Percentiles rank a stretch among this genome's conserved stretches.
These are phyloP conservation scores for Epinephelus coioides DNA, from an alignment of 2,797 vertebrate species.

Conservation along the genomic window DNA sequence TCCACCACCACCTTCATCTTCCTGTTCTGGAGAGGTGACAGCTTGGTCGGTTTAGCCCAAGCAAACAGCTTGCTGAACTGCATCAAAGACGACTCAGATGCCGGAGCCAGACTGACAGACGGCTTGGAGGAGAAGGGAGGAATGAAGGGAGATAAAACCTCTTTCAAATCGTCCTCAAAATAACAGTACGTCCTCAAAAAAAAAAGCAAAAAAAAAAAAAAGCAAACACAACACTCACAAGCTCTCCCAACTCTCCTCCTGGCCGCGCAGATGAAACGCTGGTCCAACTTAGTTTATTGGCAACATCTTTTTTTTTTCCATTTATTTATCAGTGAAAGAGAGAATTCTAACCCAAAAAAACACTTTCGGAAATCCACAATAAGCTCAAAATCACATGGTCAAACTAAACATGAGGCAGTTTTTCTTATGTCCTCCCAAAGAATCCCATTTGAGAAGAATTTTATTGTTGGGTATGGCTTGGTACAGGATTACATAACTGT, in stretches of 20 bases:
- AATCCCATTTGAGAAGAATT: conserved; percentile 22
- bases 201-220: conserved; percentile 9
- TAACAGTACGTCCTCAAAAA: conserved; percentile 45
- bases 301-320: conserved; percentile 2
- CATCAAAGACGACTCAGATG: conserved; percentile 78
- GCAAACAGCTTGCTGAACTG: conserved; percentile 74
- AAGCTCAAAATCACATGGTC: conserved; percentile 7
- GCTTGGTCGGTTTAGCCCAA: conserved; percentile 68
- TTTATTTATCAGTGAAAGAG: conserved; percentile 6
- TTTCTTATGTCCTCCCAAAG: background rate
- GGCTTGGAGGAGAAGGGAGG: conserved; percentile 60
- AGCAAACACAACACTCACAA: conserved; percentile 13
- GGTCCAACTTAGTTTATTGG: conserved; percentile 46
- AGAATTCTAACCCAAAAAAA: conserved; percentile 6
- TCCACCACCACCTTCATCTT: conserved; percentile 40
- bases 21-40: conserved; percentile 67
- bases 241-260: conserved; percentile 34
- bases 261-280: conserved; percentile 24
- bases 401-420: background rate
- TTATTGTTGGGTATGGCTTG: conserved; percentile 13
- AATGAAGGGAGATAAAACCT: conserved; percentile 38
- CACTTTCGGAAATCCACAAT: background rate
- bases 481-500: conserved; percentile 31
- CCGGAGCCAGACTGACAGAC: conserved; percentile 79
- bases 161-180: conserved; percentile 67